phyloP scores from a whole-genome alignment of 2,888 invertebrate species.

The Campoplex capitator region DNA sequence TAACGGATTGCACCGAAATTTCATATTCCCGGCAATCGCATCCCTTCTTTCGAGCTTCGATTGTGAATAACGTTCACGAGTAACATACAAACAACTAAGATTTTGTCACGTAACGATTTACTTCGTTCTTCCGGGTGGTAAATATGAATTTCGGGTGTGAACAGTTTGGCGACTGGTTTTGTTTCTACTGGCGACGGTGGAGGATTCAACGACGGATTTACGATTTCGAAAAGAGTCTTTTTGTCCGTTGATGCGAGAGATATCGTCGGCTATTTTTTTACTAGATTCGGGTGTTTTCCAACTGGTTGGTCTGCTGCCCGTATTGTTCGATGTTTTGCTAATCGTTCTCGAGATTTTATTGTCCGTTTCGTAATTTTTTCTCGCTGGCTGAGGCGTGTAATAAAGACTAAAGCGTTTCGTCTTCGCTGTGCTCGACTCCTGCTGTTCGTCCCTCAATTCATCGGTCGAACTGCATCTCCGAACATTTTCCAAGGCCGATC shows the following conservation, averaged over 20 bases:
- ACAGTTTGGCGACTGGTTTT: slow-evolving; percentile 75
- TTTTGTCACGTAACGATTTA: slow-evolving; percentile 46
- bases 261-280: slow-evolving; percentile 47
- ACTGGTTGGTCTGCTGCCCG: slow-evolving; percentile 61
- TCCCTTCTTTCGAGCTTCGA: background rate
- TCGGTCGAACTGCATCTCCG: slow-evolving; percentile 77
- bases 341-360: slow-evolving; percentile 68
- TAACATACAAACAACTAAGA: background rate
- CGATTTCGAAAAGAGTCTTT: slow-evolving; percentile 68
- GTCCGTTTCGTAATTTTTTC: slow-evolving; percentile 78
- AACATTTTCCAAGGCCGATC: slow-evolving; percentile 60
- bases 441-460: slow-evolving; percentile 76
- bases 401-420: slow-evolving; percentile 79
- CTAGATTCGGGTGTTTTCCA: slow-evolving; percentile 67
- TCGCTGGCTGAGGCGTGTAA: slow-evolving; percentile 79
- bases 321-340: slow-evolving; percentile 32
- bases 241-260: slow-evolving; percentile 28
- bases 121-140: slow-evolving; percentile 71
- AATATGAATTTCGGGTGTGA: slow-evolving; percentile 72
- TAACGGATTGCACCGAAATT: background rate
- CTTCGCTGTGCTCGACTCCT: slow-evolving; percentile 70
- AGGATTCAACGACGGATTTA: slow-evolving; percentile 73
- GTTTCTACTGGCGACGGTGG: slow-evolving; percentile 75
- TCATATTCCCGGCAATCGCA: background rate
- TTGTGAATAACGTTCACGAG: slow-evolving; percentile 23